Conservation (phyloP, 1,140 invertebrate species). For the Homalodisca vitripennis region DNA sequence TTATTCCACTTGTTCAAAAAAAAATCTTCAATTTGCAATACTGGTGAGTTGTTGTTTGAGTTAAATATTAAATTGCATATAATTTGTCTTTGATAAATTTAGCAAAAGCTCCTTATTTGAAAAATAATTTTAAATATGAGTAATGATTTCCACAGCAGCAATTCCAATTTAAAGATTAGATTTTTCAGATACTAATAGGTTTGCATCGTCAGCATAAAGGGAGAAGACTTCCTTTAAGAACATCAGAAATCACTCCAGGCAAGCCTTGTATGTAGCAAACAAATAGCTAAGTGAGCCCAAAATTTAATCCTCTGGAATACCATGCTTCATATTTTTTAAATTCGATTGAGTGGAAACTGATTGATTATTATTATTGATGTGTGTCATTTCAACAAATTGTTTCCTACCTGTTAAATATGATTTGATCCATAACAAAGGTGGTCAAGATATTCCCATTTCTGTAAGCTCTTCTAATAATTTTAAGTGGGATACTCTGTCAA, state of each 20-base stretch:
- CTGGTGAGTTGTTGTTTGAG: too few species aligned
- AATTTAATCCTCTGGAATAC: neutral
- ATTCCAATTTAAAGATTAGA: too few species aligned
- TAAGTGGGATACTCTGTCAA: neutral
- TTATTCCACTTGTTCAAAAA: too few species aligned
- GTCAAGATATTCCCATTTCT: neutral
- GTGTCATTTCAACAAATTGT: neutral
- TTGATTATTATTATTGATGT: neutral
- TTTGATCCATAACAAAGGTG: neutral
- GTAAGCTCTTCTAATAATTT: slow-evolving; percentile 5
- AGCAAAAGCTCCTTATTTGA: too few species aligned
- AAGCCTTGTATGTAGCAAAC: neutral
- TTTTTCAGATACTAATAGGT: neutral
- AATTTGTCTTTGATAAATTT: too few species aligned
- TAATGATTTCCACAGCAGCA: too few species aligned
- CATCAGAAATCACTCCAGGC: neutral
- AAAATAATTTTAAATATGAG: too few species aligned
- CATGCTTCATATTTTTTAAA: neutral
- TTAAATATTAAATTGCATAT: too few species aligned
- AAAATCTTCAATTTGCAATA: too few species aligned
- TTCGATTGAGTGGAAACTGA: neutral
- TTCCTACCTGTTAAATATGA: neutral
- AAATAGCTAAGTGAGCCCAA: neutral
- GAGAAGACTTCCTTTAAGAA: neutral
- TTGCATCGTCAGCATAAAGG: neutral